Conservation (phyloP, 2,888 invertebrate species). For the Spatulosminthurus flaviceps region DNA sequence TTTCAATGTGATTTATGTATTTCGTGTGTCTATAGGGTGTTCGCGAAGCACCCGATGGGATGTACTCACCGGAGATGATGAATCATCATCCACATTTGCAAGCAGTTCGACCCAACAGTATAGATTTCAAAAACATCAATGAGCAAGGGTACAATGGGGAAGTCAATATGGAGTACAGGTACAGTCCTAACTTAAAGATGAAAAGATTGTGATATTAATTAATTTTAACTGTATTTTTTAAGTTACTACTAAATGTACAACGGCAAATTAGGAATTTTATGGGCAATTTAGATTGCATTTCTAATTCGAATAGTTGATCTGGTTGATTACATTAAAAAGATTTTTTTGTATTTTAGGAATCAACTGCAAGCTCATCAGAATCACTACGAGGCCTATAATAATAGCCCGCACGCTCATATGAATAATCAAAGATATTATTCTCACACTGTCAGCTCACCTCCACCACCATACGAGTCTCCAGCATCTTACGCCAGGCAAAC, state of each 20-base stretch:
- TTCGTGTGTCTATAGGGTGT: conserved; percentile 47
- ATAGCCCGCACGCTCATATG: conserved; percentile 39
- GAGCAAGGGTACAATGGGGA: conserved; percentile 39
- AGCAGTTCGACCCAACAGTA: conserved; percentile 36
- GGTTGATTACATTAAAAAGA: too few relatives aligned
- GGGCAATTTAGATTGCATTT: too few relatives aligned
- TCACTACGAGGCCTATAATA: conserved; percentile 44
- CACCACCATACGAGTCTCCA: conserved; percentile 75
- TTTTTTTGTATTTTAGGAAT: background rate
- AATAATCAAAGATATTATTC: conserved; percentile 44
- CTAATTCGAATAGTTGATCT: too few relatives aligned
- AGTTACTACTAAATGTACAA: too few relatives aligned
- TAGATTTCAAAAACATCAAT: conserved; percentile 40
- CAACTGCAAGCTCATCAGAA: conserved; percentile 33
- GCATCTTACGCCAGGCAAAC: conserved; percentile 68
- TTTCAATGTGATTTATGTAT: background rate
- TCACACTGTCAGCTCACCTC: conserved; percentile 67
- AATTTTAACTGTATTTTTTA: background rate
- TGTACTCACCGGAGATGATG: conserved; percentile 38
- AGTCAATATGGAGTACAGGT: conserved; percentile 42
- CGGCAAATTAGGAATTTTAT: too few relatives aligned
- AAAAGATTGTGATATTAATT: background rate
- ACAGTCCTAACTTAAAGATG: too few relatives aligned
- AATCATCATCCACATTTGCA: conserved; percentile 28
- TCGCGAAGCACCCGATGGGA: conserved; percentile 58